Evolutionary conservation across 2,113 vertebrate species (phyloP).

Genomic region (Oryzias javanicus): DNA sequence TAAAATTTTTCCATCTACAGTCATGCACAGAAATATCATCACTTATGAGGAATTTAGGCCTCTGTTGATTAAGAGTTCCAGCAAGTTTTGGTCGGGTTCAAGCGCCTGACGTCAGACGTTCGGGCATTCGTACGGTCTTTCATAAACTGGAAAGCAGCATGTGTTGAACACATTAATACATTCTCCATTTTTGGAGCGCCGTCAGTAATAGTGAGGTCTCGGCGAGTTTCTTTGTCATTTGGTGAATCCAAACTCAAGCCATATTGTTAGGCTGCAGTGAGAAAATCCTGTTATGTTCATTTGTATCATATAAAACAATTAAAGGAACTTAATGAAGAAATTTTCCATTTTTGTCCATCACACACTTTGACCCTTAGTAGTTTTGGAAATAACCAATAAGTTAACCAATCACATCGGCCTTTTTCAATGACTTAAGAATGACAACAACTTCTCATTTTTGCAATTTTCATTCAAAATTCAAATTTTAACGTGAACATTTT

Average conservation of each 20-base stretch:
- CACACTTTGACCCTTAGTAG: no score
- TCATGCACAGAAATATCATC: slow-evolving; percentile 61
- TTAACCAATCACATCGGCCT: no score
- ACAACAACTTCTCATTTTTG: no score
- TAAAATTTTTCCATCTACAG: slow-evolving; percentile 51
- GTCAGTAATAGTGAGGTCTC: slow-evolving; percentile 53
- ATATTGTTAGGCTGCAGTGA: slow-evolving; percentile 40
- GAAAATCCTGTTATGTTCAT: slow-evolving; percentile 11
- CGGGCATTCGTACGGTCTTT: slow-evolving; percentile 51
- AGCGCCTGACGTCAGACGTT: slow-evolving; percentile 63
- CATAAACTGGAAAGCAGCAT: slow-evolving; percentile 49
- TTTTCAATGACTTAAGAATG: no score
- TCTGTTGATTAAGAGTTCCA: slow-evolving; percentile 44
- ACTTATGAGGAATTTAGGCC: slow-evolving; percentile 39
- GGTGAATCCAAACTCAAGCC: slow-evolving; percentile 42
- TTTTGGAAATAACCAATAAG: no score
- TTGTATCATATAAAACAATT: neutral
- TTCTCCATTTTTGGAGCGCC: slow-evolving; percentile 58
- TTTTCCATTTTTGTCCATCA: no score
- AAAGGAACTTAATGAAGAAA: no score
- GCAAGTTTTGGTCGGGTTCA: slow-evolving; percentile 47
- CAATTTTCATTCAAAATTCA: no score
- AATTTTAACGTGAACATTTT: no score
- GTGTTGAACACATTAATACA: slow-evolving; percentile 16
- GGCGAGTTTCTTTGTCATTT: slow-evolving; percentile 36